These are phyloP conservation scores for Toxotes lorentzi DNA, from an alignment of 2,797 vertebrate genomes.

Conservation along the genomic window DNA sequence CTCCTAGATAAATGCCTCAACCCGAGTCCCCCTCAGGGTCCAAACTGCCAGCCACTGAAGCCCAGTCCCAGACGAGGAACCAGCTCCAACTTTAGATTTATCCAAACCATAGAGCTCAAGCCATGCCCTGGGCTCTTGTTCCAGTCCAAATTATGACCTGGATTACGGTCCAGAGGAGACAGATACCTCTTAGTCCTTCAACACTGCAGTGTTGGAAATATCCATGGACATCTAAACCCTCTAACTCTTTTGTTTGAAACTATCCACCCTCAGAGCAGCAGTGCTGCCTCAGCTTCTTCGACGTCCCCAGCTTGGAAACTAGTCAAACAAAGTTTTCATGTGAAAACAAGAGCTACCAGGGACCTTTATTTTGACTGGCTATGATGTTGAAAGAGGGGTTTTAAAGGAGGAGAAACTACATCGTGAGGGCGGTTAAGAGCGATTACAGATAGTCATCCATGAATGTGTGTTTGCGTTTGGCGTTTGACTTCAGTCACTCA, in stretches of 20 bases:
- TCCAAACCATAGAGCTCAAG: constrained; percentile 57
- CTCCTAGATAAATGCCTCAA: constrained; percentile 85
- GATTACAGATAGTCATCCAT: constrained; percentile 74
- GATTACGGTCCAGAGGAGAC: constrained; percentile 42
- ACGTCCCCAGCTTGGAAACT: constrained; percentile 40
- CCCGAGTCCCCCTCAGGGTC: constrained; percentile 76
- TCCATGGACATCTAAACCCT: constrained; percentile 29
- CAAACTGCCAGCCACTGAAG: constrained; percentile 65
- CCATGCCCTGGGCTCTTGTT: constrained; percentile 17
- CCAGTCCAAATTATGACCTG: constrained; percentile 51
- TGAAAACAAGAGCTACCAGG: constrained; percentile 47
- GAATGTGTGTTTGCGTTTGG: constrained; percentile 66
- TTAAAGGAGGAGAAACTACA: constrained; percentile 51
- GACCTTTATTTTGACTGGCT: constrained; percentile 70
- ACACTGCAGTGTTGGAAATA: constrained; percentile 39
- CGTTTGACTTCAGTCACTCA: constrained; percentile 76
- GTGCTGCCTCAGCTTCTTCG: constrained; percentile 33
- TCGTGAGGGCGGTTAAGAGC: constrained; percentile 58
- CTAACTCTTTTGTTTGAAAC: constrained; percentile 47
- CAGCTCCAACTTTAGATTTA: constrained; percentile 50
- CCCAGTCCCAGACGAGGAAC: constrained; percentile 56
- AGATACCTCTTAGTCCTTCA: constrained; percentile 41
- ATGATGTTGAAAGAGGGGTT: constrained; percentile 45
- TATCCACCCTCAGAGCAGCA: constrained; percentile 26
- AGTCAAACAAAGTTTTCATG: constrained; percentile 56